These are phyloP conservation scores for Dicrostonyx torquatus DNA, from an alignment of 2,797 vertebrate genomes.

Conservation along the genomic window DNA sequence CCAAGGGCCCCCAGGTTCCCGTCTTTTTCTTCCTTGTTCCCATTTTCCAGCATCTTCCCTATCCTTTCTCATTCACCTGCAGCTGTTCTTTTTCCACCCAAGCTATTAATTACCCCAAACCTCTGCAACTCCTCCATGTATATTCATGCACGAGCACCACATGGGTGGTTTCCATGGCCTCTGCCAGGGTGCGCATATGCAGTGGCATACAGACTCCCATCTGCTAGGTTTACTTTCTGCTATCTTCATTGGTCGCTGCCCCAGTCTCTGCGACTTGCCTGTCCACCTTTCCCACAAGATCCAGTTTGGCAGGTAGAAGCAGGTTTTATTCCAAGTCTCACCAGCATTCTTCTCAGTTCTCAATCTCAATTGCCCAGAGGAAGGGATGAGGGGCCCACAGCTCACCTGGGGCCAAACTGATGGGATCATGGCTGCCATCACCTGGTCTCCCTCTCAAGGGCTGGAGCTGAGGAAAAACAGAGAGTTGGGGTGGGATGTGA, in stretches of 20 bases:
- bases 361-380: slow-evolving; percentile 10
- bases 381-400: slow-evolving; percentile 44
- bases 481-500: neutral
- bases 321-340: neutral
- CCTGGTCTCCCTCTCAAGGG: slow-evolving; percentile 23
- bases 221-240: neutral
- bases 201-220: neutral
- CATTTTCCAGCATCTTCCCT: neutral
- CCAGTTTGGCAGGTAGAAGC: neutral
- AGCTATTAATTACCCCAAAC: neutral
- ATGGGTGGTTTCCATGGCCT: neutral
- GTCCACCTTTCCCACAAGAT: neutral
- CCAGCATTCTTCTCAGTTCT: slow-evolving; percentile 14
- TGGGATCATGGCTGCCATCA: slow-evolving; percentile 57
- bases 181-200: neutral
- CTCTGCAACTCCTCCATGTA: neutral
- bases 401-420: slow-evolving; percentile 77
- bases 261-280: neutral
- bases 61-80: neutral
- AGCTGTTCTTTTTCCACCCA: neutral
- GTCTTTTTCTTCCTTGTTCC: neutral
- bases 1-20: neutral
- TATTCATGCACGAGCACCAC: neutral
- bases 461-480: slow-evolving; percentile 64
- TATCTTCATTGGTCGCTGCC: neutral